Evolutionary conservation across 2,797 vertebrate species (phyloP).

Genomic region (Takifugu ocellatus): DNA sequence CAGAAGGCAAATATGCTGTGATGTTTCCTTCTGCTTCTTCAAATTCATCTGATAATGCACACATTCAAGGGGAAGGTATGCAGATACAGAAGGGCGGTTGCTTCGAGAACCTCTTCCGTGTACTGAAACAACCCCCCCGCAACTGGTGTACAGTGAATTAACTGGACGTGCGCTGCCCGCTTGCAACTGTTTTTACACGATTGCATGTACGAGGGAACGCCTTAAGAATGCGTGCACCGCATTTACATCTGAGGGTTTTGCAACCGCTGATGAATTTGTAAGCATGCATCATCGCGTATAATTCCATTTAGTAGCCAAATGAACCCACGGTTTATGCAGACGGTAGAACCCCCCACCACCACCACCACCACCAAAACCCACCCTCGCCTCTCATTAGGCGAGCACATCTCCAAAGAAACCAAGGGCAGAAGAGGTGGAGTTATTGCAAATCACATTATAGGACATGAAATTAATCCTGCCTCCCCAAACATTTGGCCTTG

Average conservation of each 20-base stretch:
- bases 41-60: slow-evolving; percentile 22
- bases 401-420: slow-evolving; percentile 56
- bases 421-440: slow-evolving; percentile 63
- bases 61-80: background rate
- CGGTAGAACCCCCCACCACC: slow-evolving; percentile 32
- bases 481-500: slow-evolving; percentile 68
- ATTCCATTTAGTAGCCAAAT: slow-evolving; percentile 57
- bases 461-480: slow-evolving; percentile 73
- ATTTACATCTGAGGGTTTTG: slow-evolving; percentile 53
- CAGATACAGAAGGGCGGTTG: too few relatives aligned
- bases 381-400: slow-evolving; percentile 52
- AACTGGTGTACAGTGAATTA: slow-evolving; percentile 48
- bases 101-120: slow-evolving; percentile 2
- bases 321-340: slow-evolving; percentile 52
- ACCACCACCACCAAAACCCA: slow-evolving; percentile 5
- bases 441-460: slow-evolving; percentile 71
- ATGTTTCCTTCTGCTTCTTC: slow-evolving; percentile 12
- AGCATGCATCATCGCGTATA: slow-evolving; percentile 50
- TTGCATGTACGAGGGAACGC: slow-evolving; percentile 34
- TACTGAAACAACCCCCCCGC: slow-evolving; percentile 40
- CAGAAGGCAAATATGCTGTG: slow-evolving; percentile 9
- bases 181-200: slow-evolving; percentile 22
- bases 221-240: slow-evolving; percentile 16
- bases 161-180: slow-evolving; percentile 12
- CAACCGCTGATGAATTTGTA: slow-evolving; percentile 55